Conservation (phyloP, 2,797 vertebrate species). For the Crotalus adamanteus region DNA sequence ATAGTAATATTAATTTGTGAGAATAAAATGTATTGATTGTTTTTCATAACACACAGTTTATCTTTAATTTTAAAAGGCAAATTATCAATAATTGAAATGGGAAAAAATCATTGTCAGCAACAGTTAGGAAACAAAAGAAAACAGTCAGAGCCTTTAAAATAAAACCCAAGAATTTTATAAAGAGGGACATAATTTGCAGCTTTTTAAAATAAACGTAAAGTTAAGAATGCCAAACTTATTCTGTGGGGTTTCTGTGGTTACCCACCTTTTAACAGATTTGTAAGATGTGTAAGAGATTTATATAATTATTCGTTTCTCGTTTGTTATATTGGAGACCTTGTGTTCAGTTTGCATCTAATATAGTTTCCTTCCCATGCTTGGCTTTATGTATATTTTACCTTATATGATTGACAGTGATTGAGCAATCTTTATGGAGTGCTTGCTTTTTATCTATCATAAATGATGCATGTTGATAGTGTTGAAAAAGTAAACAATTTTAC, state of each 20-base stretch:
- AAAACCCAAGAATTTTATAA: conserved; percentile 54
- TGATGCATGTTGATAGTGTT: conserved; percentile 82
- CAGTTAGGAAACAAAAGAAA: conserved; percentile 60
- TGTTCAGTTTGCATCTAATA: conserved; percentile 73
- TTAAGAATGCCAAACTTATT: conserved; percentile 69
- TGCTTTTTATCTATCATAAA: conserved; percentile 75
- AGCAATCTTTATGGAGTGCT: conserved; percentile 79
- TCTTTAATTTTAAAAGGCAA: conserved; percentile 56
- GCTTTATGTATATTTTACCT: conserved; percentile 78
- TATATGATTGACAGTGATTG: conserved; percentile 84
- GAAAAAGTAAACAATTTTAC: conserved; percentile 84
- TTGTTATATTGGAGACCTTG: conserved; percentile 74
- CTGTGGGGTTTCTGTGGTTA: conserved; percentile 73
- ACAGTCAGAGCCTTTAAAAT: conserved; percentile 52
- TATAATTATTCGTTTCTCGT: conserved; percentile 79
- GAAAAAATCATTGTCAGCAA: conserved; percentile 53
- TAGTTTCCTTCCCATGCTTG: conserved; percentile 72
- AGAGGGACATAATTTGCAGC: conserved; percentile 61
- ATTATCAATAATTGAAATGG: conserved; percentile 50
- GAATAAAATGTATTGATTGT: conserved; percentile 51
- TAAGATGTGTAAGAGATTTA: conserved; percentile 71
- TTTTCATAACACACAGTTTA: conserved; percentile 47
- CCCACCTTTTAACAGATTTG: conserved; percentile 65
- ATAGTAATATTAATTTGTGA: conserved; percentile 53
- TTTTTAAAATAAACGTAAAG: conserved; percentile 68